Evolutionary conservation across 2,113 vertebrate species (phyloP).

Genomic region (Planiliza haematocheilus): DNA sequence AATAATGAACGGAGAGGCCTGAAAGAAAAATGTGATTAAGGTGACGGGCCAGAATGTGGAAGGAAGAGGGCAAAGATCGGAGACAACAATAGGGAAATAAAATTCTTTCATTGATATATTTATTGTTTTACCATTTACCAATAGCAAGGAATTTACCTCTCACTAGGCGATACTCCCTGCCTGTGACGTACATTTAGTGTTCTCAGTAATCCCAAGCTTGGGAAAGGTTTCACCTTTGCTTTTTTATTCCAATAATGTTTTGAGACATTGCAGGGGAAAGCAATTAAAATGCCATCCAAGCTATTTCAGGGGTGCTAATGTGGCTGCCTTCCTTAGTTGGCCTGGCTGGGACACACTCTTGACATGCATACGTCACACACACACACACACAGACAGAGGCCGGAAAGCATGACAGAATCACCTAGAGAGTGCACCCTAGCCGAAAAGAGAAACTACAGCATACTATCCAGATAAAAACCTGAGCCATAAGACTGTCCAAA

Average conservation of each 20-base stretch:
- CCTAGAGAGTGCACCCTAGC: background rate
- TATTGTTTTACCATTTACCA: constrained; percentile 30
- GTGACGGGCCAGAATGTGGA: constrained; percentile 56
- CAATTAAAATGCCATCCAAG: constrained; percentile 82
- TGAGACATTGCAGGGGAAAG: constrained; percentile 74
- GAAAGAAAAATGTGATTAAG: constrained; percentile 58
- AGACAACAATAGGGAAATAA: constrained; percentile 55
- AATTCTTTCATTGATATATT: constrained; percentile 44
- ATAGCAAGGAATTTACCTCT: constrained; percentile 37
- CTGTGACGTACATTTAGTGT: constrained; percentile 1
- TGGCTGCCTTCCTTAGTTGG: constrained; percentile 64
- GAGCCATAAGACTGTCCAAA: background rate
- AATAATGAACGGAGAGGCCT: constrained; percentile 12
- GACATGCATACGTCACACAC: constrained; percentile 36
- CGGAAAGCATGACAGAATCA: constrained; percentile 28
- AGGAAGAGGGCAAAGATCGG: constrained; percentile 55
- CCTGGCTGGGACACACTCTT: constrained; percentile 54
- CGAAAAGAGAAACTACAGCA: background rate
- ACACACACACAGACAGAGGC: constrained; percentile 6
- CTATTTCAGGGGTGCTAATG: constrained; percentile 79
- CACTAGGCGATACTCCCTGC: constrained; percentile 14
- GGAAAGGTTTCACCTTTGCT: constrained; percentile 47
- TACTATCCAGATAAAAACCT: no score
- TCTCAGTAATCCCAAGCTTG: constrained; percentile 26
- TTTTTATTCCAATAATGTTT: constrained; percentile 58